Evolutionary conservation across 2,797 vertebrate genomes (phyloP).

Genomic region (Micropoecilia bifurca): DNA sequence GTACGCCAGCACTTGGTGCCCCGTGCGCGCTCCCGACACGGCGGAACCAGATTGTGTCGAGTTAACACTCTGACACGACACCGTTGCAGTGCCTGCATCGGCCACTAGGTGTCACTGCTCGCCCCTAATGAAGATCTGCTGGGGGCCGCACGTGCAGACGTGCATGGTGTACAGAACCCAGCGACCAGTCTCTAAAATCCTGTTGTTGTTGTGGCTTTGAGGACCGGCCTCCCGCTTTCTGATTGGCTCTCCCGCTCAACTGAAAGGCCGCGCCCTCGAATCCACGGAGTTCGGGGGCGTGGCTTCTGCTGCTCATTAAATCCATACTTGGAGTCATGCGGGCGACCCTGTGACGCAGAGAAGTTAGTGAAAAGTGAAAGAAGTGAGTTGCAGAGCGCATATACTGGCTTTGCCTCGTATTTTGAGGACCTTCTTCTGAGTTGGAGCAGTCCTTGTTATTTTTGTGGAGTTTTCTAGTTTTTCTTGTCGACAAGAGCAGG

Average conservation of each 20-base stretch:
- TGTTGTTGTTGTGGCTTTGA: not conserved
- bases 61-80: no score
- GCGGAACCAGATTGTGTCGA: not conserved
- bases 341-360: constrained; percentile 50
- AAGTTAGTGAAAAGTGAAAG: constrained; percentile 57
- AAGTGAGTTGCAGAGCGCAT: constrained; percentile 9
- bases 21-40: not conserved
- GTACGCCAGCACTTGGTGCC: not conserved
- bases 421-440: not conserved
- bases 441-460: not conserved
- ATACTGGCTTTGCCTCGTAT: not conserved
- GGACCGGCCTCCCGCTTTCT: constrained; percentile 20
- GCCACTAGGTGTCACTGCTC: constrained; percentile 38
- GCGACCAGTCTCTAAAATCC: not conserved
- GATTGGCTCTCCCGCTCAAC: constrained; percentile 35
- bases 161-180: constrained; percentile 21
- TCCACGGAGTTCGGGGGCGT: constrained; percentile 14
- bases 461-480: no score
- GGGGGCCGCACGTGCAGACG: constrained; percentile 50
- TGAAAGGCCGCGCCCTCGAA: constrained; percentile 13
- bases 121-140: not conserved
- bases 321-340: constrained; percentile 39
- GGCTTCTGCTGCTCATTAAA: not conserved
- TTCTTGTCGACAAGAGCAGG: not conserved
- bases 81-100: not conserved